Conservation (phyloP, 2,113 vertebrate genomes). For the Calyptomena viridis region DNA sequence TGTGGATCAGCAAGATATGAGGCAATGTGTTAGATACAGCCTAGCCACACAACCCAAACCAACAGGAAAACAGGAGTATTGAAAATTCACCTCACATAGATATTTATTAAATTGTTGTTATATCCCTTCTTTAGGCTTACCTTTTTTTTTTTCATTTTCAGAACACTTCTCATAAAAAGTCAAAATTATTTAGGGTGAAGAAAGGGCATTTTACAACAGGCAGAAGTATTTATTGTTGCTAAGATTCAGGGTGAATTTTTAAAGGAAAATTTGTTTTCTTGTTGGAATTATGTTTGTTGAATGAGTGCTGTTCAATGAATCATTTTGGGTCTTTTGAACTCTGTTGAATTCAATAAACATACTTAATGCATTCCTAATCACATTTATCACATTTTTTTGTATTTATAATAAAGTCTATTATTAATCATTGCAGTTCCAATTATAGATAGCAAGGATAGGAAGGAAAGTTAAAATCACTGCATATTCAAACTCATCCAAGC, state of each 20-base stretch:
- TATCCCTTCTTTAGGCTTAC: not conserved
- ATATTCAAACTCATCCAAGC: not conserved
- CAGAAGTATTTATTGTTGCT: not conserved
- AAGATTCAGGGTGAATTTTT: not conserved
- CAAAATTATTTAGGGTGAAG: not conserved
- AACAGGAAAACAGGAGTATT: not conserved
- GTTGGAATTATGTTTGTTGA: not conserved
- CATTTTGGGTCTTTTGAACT: not conserved
- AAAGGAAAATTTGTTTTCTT: not conserved
- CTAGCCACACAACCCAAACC: not conserved
- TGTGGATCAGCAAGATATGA: not conserved
- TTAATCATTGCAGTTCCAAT: not conserved
- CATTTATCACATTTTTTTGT: not conserved
- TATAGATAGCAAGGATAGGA: not conserved
- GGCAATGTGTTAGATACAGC: not conserved
- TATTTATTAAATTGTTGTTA: not conserved
- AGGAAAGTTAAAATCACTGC: not conserved
- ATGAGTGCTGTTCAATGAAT: not conserved
- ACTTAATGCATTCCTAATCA: not conserved
- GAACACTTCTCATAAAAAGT: not conserved
- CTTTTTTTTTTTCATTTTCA: not conserved
- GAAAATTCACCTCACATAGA: not conserved
- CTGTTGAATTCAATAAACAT: not conserved
- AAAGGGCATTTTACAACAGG: not conserved
- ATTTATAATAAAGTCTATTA: not conserved